phyloP scores from a whole-genome alignment of 2,797 vertebrate genomes.

The Neomorphus geoffroyi region DNA sequence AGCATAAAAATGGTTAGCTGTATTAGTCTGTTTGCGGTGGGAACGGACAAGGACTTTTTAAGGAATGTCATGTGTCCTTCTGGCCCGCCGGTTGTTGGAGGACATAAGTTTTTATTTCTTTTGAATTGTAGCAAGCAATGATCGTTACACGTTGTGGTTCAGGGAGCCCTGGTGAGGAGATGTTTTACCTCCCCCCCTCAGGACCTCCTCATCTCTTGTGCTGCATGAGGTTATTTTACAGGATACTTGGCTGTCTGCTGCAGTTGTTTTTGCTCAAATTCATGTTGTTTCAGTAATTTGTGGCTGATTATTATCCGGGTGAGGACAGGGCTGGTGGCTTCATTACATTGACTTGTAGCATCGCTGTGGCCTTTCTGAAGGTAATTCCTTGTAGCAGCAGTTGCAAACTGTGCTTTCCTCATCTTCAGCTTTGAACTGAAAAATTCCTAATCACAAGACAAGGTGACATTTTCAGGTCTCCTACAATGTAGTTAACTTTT shows the following conservation, averaged over 20 bases:
- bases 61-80: neutral
- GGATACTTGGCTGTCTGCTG: neutral
- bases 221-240: neutral
- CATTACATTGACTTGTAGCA: neutral
- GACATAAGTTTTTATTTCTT: neutral
- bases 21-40: neutral
- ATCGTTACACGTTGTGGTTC: neutral
- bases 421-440: neutral
- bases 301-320: constrained; percentile 4
- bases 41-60: neutral
- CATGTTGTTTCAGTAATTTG: neutral
- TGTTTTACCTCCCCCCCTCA: neutral
- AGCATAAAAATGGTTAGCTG: neutral
- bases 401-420: constrained; percentile 1
- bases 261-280: neutral
- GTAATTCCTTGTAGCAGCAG: neutral
- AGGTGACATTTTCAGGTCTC: constrained; percentile 43
- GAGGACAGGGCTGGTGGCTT: neutral
- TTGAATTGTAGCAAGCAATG: neutral
- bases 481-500: neutral
- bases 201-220: neutral
- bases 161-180: neutral
- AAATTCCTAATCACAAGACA: neutral
- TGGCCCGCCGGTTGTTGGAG: neutral
- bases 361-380: neutral